Base-by-base conservation (phyloP, 2,113 vertebrate species). In the Salminus brasiliensis region DNA sequence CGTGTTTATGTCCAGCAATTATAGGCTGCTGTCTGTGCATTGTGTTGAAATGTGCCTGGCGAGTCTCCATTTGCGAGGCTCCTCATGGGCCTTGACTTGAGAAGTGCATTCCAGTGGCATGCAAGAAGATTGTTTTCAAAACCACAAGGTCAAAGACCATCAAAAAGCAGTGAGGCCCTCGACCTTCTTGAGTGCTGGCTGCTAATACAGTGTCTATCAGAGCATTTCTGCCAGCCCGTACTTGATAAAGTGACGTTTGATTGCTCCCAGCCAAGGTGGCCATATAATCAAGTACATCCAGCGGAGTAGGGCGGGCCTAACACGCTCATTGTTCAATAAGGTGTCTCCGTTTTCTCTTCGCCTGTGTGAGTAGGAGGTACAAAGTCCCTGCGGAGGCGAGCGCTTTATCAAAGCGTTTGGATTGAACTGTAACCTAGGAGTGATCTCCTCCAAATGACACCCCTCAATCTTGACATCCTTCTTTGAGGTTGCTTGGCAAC, bases 401-500 rank as follows among this genome's bases (percentile, higher is more conserved):
- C 15, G 65, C 72, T 59, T 78, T 47, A 83, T 83, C 74, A 59
- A 29, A 45, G 76, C 27, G 47, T 62, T 78, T 73, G 45, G 63
- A 76, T 69, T 72, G 78, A 74, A 69, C 69, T 77, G 84, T 74
- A 81, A 85, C 67, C 70, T 55, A 71, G 65, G 77, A 75, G 49
- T 49, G 55, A 83, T 81, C 47, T 53, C 30, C 57, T 83, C 68
- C 66, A 81, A 81, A 85, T 76, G 73, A 82, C 81, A 85, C 69
- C 76, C 76, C 72, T 84, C 72, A 49, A 52, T 81, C 74, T 80
- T 76, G 80, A 83, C 83, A 84, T 76, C 57, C 72, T 86, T 80
- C 75, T 71, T 76, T 84, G 77, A 80, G 82, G 86, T 87, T 89
- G 77, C 87, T 76, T 81, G 84, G 88, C 84, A 84, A 87, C 74